phyloP scores from a whole-genome alignment of 2,888 invertebrate species.

The Seladonia tumulorum region DNA sequence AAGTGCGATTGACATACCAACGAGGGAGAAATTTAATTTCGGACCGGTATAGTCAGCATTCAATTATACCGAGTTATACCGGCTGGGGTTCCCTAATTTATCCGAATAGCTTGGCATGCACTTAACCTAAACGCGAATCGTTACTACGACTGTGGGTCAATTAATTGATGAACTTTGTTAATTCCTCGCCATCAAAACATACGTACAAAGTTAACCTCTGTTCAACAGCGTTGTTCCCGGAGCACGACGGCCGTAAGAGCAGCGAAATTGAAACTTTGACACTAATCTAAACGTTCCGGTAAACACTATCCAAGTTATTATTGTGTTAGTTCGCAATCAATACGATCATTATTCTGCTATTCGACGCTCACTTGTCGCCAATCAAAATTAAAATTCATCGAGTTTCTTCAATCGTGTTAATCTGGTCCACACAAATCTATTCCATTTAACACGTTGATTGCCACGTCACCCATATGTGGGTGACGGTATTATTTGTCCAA shows the following conservation, averaged over 20 bases:
- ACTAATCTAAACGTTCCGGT: neutral
- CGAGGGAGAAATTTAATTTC: conserved; percentile 65
- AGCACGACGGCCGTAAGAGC: neutral
- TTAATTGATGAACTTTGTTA: conserved; percentile 64
- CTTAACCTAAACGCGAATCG: conserved; percentile 36
- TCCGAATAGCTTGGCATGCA: conserved; percentile 53
- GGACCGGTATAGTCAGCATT: conserved; percentile 54
- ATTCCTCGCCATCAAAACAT: conserved; percentile 42
- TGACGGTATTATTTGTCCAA: too few relatives aligned
- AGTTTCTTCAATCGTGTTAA: neutral
- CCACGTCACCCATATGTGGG: too few relatives aligned
- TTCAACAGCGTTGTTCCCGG: neutral
- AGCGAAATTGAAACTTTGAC: conserved; percentile 13
- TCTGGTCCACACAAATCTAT: neutral
- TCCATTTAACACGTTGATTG: too few relatives aligned
- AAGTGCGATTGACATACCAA: conserved; percentile 61
- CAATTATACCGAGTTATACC: conserved; percentile 61
- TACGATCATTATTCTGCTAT: neutral
- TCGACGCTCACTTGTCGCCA: neutral
- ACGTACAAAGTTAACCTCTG: conserved; percentile 1
- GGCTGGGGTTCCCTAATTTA: conserved; percentile 58
- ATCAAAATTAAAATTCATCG: neutral
- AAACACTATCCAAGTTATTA: neutral
- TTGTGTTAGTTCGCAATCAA: neutral
- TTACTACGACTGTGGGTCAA: conserved; percentile 55